Conservation (phyloP, 1,140 invertebrate genomes). For the Nasonia vitripennis region DNA sequence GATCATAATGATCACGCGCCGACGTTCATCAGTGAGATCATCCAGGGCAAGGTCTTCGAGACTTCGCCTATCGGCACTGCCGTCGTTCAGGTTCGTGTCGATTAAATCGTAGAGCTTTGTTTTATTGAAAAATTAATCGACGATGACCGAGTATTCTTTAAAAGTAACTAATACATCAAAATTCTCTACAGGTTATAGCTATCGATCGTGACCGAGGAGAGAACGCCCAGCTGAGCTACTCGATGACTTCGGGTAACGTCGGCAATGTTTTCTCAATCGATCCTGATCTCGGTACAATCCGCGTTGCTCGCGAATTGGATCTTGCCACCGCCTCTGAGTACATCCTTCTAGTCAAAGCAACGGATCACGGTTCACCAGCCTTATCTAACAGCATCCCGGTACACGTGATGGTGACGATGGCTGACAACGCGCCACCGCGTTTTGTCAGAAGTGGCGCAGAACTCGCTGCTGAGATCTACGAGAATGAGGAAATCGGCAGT, state of each 20-base stretch:
- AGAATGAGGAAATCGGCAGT: slow-evolving; percentile 87
- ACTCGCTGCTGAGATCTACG: slow-evolving; percentile 86
- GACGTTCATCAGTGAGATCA: slow-evolving; percentile 84
- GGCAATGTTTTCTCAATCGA: slow-evolving; percentile 90
- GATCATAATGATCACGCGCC: slow-evolving; percentile 95
- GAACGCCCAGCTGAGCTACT: slow-evolving; percentile 87
- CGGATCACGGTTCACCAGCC: slow-evolving; percentile 86
- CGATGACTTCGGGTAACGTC: slow-evolving; percentile 89
- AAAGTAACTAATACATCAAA: not conserved
- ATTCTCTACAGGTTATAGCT: slow-evolving; percentile 77
- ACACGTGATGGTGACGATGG: slow-evolving; percentile 90
- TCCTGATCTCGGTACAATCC: slow-evolving; percentile 84
- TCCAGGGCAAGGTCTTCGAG: slow-evolving; percentile 86
- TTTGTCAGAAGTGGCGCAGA: slow-evolving; percentile 79
- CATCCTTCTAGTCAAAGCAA: slow-evolving; percentile 87
- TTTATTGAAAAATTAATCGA: not conserved
- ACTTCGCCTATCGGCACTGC: slow-evolving; percentile 83
- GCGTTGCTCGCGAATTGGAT: slow-evolving; percentile 84
- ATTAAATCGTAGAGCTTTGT: not conserved
- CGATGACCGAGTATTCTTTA: not conserved
- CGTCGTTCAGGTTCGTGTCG: slow-evolving; percentile 76
- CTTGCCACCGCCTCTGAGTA: slow-evolving; percentile 84
- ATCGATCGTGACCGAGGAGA: slow-evolving; percentile 88
- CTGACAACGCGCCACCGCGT: slow-evolving; percentile 90
- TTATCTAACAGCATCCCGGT: slow-evolving; percentile 87